Conservation (phyloP, 2,797 vertebrate genomes). For the Carcharodon carcharias region DNA sequence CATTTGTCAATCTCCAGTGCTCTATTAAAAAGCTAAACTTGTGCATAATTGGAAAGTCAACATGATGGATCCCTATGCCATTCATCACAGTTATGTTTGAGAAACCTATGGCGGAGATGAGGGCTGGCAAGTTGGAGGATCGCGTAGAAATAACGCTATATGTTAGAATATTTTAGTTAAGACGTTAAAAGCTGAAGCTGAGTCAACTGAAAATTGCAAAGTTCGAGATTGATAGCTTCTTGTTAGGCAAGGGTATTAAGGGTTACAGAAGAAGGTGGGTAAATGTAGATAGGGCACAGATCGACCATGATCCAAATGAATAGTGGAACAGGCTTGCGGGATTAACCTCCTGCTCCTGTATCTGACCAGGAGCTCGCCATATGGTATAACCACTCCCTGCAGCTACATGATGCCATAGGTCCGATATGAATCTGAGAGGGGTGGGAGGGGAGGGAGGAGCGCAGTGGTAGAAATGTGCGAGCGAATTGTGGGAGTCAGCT, state of each 20-base stretch:
- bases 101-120: neutral
- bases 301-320: neutral
- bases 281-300: neutral
- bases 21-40: neutral
- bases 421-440: neutral
- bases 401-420: neutral
- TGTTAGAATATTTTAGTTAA: neutral
- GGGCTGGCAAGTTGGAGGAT: neutral
- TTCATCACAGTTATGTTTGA: neutral
- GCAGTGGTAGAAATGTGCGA: neutral
- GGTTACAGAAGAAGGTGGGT: neutral
- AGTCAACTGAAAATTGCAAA: neutral
- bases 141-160: no score
- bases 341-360: neutral
- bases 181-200: no score
- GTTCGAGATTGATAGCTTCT: neutral
- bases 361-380: neutral
- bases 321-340: neutral
- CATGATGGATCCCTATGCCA: neutral
- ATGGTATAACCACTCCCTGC: neutral
- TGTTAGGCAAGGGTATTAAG: neutral
- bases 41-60: neutral
- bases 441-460: neutral
- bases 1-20: neutral
- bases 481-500: neutral